These are phyloP conservation scores for Crambe crambe DNA, from an alignment of 37 sponge, comb jelly and placozoan genomes.

Conservation along the genomic window DNA sequence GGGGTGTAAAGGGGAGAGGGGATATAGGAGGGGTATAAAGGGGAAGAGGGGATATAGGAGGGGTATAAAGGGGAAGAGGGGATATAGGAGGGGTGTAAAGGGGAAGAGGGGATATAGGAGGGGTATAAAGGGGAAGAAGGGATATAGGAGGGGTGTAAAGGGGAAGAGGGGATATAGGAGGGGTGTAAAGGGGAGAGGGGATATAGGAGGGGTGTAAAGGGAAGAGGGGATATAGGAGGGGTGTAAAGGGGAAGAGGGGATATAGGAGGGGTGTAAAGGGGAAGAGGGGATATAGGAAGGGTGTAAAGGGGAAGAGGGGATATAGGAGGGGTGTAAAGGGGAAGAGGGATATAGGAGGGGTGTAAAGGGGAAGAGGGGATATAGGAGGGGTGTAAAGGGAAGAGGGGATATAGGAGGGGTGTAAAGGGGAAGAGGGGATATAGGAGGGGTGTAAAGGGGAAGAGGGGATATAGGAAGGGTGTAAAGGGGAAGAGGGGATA, in stretches of 20 bases:
- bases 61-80: not conserved
- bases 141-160: not conserved
- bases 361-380: not conserved
- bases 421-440: not conserved
- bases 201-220: not conserved
- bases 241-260: not conserved
- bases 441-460: not conserved
- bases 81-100: not conserved
- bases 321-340: not conserved
- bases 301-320: not conserved
- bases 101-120: not conserved
- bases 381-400: not conserved
- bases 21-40: not conserved
- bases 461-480: not conserved
- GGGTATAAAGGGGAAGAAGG: not conserved
- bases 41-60: not conserved
- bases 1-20: not conserved
- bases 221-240: not conserved
- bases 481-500: not conserved
- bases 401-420: not conserved
- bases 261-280: not conserved
- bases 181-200: not conserved
- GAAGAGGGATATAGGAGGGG: not conserved
- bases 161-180: not conserved
- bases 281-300: not conserved